phyloP scores from a whole-genome alignment of 2,113 vertebrate species.

The Gambusia holbrooki region DNA sequence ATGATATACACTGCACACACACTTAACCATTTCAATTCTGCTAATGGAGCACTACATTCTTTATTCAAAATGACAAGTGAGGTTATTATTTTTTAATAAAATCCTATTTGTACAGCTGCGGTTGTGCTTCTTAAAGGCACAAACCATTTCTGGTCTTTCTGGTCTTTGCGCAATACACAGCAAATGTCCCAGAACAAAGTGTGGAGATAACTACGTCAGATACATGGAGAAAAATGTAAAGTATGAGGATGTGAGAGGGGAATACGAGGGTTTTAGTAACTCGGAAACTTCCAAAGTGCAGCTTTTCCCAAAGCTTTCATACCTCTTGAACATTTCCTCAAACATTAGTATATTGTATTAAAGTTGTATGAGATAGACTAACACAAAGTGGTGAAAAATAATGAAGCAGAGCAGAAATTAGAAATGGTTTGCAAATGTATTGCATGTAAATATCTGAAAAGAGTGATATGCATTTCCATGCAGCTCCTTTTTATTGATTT shows the following conservation, averaged over 20 bases:
- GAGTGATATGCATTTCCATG: no score
- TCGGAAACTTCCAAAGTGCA: no score
- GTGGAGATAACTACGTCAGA: slow-evolving; percentile 47
- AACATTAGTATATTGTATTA: no score
- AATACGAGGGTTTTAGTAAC: background rate
- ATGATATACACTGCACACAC: slow-evolving; percentile 10
- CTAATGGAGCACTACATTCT: slow-evolving; percentile 8
- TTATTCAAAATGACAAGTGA: slow-evolving; percentile 36
- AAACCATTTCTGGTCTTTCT: slow-evolving; percentile 30
- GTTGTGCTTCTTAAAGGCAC: slow-evolving; percentile 46
- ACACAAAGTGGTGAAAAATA: no score
- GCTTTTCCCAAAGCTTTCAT: no score
- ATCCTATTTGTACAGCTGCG: slow-evolving; percentile 60
- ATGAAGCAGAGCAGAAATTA: no score
- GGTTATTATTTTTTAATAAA: slow-evolving; percentile 44
- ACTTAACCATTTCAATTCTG: slow-evolving; percentile 17
- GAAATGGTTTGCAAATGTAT: no score
- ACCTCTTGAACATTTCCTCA: no score
- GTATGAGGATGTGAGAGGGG: background rate
- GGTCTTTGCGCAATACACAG: slow-evolving; percentile 29
- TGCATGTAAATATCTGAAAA: no score
- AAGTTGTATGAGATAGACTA: no score
- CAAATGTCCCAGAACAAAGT: slow-evolving; percentile 60
- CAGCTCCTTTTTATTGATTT: no score
- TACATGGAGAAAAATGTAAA: slow-evolving; percentile 15